A percentile compares a stretch with the other conserved stretches of the same genome.
phyloP scores from a whole-genome alignment of 2,113 vertebrate species.

The Chloroceryle aenea region DNA sequence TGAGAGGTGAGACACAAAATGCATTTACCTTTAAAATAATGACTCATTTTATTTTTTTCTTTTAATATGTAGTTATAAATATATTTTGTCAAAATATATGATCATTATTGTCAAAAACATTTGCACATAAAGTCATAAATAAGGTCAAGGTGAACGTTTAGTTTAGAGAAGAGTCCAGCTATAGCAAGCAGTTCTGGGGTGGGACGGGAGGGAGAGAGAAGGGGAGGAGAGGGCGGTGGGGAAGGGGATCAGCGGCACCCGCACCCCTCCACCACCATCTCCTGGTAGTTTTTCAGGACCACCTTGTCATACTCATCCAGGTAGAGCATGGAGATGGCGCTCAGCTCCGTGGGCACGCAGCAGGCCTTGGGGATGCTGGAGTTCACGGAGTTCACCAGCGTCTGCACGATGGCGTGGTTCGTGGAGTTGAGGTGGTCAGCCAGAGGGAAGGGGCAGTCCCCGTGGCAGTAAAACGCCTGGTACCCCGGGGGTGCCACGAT shows the following conservation, averaged over 20 bases:
- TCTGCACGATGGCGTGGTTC: slow-evolving; percentile 98
- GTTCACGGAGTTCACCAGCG: slow-evolving; percentile 98
- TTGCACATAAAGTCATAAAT: slow-evolving; percentile 98
- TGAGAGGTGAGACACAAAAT: slow-evolving; percentile 74
- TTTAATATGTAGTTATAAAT: slow-evolving; percentile 99
- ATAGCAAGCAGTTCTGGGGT: slow-evolving; percentile 55
- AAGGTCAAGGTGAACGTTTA: slow-evolving; percentile 88
- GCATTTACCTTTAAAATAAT: slow-evolving; percentile 95
- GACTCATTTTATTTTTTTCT: slow-evolving; percentile 93
- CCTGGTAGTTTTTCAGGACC: slow-evolving; percentile 99
- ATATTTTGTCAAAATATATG: slow-evolving; percentile 99
- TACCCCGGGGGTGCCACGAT: slow-evolving; percentile 97
- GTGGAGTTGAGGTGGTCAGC: slow-evolving; percentile 98
- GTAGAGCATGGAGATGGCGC: slow-evolving; percentile 99
- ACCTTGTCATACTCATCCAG: slow-evolving; percentile 98
- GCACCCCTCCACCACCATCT: slow-evolving; percentile 99
- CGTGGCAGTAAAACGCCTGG: slow-evolving; percentile 97
- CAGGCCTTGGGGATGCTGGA: slow-evolving; percentile 97
- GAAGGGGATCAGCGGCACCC: slow-evolving; percentile 88
- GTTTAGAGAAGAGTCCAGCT: slow-evolving; percentile 66
- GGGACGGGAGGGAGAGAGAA: slow-evolving; percentile 3
- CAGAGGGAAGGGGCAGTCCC: slow-evolving; percentile 96
- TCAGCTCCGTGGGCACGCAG: slow-evolving; percentile 97
- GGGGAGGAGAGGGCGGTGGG: not conserved
- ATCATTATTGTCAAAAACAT: slow-evolving; percentile 97